Conservation (phyloP, 1,140 invertebrate species). For the Macrobrachium nipponense region DNA sequence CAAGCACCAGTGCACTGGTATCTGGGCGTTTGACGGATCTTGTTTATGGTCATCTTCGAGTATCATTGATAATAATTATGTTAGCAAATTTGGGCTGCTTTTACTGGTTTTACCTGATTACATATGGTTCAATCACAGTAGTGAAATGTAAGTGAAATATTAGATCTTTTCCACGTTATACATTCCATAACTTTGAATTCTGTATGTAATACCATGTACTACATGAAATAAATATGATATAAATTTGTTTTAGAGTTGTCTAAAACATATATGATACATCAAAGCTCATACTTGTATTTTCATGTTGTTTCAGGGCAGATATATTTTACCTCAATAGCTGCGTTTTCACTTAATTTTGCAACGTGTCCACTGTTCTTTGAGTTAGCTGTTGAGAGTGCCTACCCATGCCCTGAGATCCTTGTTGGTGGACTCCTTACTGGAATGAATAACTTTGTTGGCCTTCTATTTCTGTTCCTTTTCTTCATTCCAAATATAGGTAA, state of each 20-base stretch:
- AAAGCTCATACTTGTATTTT: too few species aligned
- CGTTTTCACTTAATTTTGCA: constrained; percentile 25
- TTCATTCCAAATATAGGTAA: constrained; percentile 40
- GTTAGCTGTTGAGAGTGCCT: constrained; percentile 44
- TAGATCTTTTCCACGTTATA: neutral
- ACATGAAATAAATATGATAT: too few species aligned
- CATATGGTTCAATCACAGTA: constrained; percentile 31
- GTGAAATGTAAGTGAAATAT: constrained; percentile 28
- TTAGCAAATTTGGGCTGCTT: neutral
- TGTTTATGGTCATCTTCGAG: constrained; percentile 37
- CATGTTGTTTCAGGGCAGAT: constrained; percentile 29
- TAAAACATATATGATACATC: neutral
- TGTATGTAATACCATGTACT: too few species aligned
- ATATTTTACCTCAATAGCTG: constrained; percentile 12
- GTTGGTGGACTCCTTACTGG: constrained; percentile 41
- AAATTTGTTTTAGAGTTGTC: too few species aligned
- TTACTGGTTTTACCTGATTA: constrained; percentile 48
- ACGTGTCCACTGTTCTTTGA: constrained; percentile 41
- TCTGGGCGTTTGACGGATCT: constrained; percentile 36
- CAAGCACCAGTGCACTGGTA: neutral
- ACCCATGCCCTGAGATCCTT: constrained; percentile 43
- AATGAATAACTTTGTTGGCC: constrained; percentile 24
- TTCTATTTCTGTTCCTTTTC: constrained; percentile 41
- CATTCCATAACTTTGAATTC: neutral
- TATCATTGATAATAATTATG: constrained; percentile 25